Evolutionary conservation across 2,888 invertebrate genomes (phyloP).

Genomic region (Idaea aversata): DNA sequence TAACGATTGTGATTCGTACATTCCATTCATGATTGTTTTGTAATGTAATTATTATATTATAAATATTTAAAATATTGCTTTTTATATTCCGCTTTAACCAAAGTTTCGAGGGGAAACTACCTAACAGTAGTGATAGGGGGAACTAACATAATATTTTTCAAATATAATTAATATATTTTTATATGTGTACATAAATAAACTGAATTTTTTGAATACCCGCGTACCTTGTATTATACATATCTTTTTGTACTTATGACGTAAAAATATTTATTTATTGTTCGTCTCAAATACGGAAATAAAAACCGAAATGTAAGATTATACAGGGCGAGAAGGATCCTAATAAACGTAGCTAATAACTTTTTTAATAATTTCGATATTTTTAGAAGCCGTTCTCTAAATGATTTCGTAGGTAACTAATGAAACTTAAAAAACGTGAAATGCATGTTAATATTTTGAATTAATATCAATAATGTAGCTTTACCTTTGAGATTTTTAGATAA

Average conservation of each 20-base stretch:
- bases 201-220: constrained; percentile 27
- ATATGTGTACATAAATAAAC: constrained; percentile 64
- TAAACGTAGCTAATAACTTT: not conserved
- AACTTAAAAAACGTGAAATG: too few species aligned
- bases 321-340: not conserved
- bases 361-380: too few species aligned
- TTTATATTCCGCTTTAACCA: constrained; percentile 28
- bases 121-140: constrained; percentile 36
- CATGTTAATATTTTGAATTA: too few species aligned
- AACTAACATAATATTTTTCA: constrained; percentile 43
- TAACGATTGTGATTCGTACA: constrained; percentile 61
- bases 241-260: not conserved
- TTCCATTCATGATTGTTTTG: constrained; percentile 29
- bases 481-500: too few species aligned
- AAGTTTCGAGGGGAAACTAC: constrained; percentile 46
- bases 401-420: too few species aligned
- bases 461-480: too few species aligned
- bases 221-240: constrained; percentile 36
- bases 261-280: not conserved
- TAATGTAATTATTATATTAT: not conserved
- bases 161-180: constrained; percentile 66
- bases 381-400: too few species aligned
- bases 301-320: not conserved
- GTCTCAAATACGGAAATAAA: not conserved
- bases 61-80: not conserved